These are phyloP conservation scores for Meiosimyza platycephala DNA, from an alignment of 2,888 invertebrate species.

Conservation along the genomic window DNA sequence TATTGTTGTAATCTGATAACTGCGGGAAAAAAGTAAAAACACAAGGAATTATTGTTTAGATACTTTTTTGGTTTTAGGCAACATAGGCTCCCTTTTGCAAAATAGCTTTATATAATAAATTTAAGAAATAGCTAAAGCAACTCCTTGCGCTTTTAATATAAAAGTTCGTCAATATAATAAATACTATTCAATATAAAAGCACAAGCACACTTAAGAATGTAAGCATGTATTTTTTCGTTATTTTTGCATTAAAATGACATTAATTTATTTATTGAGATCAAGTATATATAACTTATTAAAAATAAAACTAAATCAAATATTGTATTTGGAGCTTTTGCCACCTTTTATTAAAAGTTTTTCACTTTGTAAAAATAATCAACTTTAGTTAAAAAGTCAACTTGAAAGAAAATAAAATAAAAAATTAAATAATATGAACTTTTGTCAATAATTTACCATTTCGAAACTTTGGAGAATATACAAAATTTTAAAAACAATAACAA, in stretches of 20 bases:
- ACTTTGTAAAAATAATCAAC: constrained; percentile 30
- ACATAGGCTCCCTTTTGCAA: neutral
- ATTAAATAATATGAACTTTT: neutral
- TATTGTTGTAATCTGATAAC: too few relatives aligned
- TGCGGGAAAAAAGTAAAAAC: neutral
- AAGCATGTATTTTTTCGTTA: constrained; percentile 11
- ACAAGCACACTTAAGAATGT: neutral
- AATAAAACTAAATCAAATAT: constrained; percentile 4
- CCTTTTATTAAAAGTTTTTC: constrained; percentile 45
- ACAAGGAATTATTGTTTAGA: constrained; percentile 23
- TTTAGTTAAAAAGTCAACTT: constrained; percentile 23
- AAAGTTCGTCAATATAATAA: constrained; percentile 1
- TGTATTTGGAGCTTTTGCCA: constrained; percentile 50
- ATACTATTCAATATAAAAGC: too few relatives aligned
- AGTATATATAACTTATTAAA: constrained; percentile 40
- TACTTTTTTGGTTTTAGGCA: neutral
- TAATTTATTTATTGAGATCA: neutral
- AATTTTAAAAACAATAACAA: too few relatives aligned
- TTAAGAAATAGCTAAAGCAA: neutral
- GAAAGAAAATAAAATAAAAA: constrained; percentile 21
- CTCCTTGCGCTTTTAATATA: too few relatives aligned
- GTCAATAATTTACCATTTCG: too few relatives aligned
- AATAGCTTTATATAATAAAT: constrained; percentile 11
- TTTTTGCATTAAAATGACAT: constrained; percentile 11
- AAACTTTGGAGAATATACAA: too few relatives aligned